phyloP scores from a whole-genome alignment of 2,113 vertebrate species.

The Plecturocebus donacophilus region DNA sequence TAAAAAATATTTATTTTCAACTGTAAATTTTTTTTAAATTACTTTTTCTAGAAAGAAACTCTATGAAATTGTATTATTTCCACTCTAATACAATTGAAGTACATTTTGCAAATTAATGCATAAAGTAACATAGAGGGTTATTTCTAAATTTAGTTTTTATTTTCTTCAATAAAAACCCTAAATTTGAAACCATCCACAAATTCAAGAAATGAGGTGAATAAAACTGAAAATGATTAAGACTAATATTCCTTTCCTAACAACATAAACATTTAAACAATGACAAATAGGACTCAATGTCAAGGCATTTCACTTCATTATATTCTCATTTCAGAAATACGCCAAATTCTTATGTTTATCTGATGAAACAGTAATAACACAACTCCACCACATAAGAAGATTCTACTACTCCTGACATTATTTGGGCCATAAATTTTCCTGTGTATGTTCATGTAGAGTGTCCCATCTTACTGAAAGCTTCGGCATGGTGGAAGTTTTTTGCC shows the following conservation, averaged over 20 bases:
- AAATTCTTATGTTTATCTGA: neutral
- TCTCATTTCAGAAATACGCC: conserved; percentile 18
- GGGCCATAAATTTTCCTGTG: neutral
- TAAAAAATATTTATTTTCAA: conserved; percentile 51
- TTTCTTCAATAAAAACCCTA: neutral
- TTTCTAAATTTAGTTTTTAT: conserved; percentile 35
- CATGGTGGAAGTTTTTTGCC: neutral
- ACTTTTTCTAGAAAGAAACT: neutral
- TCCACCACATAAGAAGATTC: neutral
- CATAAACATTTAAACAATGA: neutral
- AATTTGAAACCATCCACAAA: neutral
- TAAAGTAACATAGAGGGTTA: neutral
- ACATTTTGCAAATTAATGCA: conserved; percentile 21
- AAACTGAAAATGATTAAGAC: neutral
- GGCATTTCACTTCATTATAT: neutral
- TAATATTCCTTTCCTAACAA: neutral
- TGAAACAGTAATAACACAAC: neutral
- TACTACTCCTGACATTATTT: neutral
- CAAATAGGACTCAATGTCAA: neutral
- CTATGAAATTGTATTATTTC: conserved; percentile 14
- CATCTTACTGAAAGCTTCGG: neutral
- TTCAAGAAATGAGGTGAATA: neutral
- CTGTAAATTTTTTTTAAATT: neutral
- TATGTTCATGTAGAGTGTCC: neutral
- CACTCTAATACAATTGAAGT: conserved; percentile 5